Evolutionary conservation across 2,797 vertebrate species (phyloP).

Genomic region (Hydrophis major): DNA sequence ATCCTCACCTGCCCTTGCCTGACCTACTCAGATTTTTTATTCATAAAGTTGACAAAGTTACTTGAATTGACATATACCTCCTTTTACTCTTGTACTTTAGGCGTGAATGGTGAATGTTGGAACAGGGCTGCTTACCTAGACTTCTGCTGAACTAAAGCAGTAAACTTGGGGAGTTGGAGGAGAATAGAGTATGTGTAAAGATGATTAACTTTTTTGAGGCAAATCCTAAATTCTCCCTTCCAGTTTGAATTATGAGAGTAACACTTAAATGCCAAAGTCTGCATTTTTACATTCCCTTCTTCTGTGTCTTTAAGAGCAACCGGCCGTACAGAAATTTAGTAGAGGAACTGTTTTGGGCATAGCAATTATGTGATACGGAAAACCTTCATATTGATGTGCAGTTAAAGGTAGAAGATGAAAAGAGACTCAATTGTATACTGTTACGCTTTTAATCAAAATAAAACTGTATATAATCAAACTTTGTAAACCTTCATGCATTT

Average conservation of each 20-base stretch:
- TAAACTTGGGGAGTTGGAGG: constrained; percentile 7
- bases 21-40: background rate
- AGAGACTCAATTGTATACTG: background rate
- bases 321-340: background rate
- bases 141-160: background rate
- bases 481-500: background rate
- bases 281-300: background rate
- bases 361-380: background rate
- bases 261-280: background rate
- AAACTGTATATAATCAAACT: background rate
- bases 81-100: background rate
- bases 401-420: background rate
- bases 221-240: background rate
- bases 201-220: background rate
- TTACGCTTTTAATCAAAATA: background rate
- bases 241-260: background rate
- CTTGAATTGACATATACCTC: background rate
- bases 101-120: constrained; percentile 48
- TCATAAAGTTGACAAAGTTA: background rate
- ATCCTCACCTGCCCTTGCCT: background rate
- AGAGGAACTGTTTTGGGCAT: background rate
- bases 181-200: accelerated
- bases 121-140: background rate
- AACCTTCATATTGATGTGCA: background rate
- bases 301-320: background rate